phyloP scores from a whole-genome alignment of 1,140 invertebrate species.

The Philopotamus ludificatus region DNA sequence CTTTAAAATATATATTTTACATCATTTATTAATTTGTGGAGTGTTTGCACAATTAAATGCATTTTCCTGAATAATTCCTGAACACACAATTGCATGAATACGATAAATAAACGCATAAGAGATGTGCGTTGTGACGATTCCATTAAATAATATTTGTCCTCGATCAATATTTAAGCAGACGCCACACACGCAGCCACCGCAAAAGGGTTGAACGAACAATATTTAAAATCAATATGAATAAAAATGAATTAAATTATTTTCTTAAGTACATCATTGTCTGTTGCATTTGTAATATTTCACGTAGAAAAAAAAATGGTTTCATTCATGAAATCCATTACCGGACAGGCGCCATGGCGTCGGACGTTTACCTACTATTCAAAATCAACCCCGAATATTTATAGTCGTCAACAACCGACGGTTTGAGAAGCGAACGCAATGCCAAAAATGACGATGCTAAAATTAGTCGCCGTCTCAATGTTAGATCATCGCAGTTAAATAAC shows the following conservation, averaged over 20 bases:
- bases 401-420: not conserved
- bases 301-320: slow-evolving; percentile 21
- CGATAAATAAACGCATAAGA: not conserved
- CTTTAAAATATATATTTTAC: too few species aligned
- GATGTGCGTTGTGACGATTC: slow-evolving; percentile 31
- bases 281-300: not conserved
- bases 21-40: too few species aligned
- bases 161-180: slow-evolving; percentile 36
- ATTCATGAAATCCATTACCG: slow-evolving; percentile 33
- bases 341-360: slow-evolving; percentile 40
- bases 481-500: too few species aligned
- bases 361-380: slow-evolving; percentile 9
- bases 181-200: slow-evolving; percentile 38
- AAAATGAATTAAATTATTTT: too few species aligned
- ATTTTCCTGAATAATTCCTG: slow-evolving; percentile 20
- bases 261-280: not conserved
- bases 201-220: slow-evolving; percentile 23
- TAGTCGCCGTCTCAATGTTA: not conserved
- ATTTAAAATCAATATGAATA: not conserved
- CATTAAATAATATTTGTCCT: slow-evolving; percentile 41
- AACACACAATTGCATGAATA: not conserved
- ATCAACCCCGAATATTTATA: slow-evolving; percentile 5
- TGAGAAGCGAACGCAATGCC: not conserved
- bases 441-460: not conserved
- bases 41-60: too few species aligned